Conservation (phyloP, 2,113 vertebrate genomes). For the Phalacrocorax aristotelis region DNA sequence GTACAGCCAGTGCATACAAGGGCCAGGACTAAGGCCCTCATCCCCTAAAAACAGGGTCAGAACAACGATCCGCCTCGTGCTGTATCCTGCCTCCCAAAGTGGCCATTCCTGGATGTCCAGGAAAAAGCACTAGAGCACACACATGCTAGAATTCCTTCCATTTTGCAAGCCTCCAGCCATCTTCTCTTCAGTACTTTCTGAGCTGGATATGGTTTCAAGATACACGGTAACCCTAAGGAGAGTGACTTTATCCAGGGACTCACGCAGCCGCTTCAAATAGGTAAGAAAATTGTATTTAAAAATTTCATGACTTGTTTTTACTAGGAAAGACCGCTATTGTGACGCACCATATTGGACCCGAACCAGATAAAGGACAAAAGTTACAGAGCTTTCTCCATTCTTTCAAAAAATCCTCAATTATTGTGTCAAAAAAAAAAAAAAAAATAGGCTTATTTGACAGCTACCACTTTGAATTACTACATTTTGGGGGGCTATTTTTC, state of each 20-base stretch:
- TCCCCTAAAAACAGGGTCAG: not conserved
- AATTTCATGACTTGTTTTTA: not conserved
- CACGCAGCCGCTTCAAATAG: not conserved
- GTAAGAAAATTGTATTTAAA: rapidly evolving
- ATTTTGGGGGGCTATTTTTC: not conserved
- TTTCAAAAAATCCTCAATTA: not conserved
- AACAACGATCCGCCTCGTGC: not conserved
- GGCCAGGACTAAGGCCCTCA: not conserved
- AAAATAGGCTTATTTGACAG: not conserved
- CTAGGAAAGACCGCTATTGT: not conserved
- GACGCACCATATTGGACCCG: not conserved
- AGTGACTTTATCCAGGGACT: not conserved
- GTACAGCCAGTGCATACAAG: too few species aligned
- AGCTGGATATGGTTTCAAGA: not conserved
- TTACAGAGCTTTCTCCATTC: not conserved
- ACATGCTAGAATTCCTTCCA: not conserved
- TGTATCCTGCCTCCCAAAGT: not conserved
- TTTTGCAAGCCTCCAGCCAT: not conserved
- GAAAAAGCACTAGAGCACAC: not conserved
- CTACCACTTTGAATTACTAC: rapidly evolving
- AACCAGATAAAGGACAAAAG: not conserved
- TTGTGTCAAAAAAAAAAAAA: not conserved
- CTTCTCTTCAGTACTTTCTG: not conserved
- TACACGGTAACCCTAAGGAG: not conserved
- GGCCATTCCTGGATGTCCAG: not conserved